phyloP scores from a whole-genome alignment of 2,113 vertebrate genomes.

The Rhinolophus sinicus region DNA sequence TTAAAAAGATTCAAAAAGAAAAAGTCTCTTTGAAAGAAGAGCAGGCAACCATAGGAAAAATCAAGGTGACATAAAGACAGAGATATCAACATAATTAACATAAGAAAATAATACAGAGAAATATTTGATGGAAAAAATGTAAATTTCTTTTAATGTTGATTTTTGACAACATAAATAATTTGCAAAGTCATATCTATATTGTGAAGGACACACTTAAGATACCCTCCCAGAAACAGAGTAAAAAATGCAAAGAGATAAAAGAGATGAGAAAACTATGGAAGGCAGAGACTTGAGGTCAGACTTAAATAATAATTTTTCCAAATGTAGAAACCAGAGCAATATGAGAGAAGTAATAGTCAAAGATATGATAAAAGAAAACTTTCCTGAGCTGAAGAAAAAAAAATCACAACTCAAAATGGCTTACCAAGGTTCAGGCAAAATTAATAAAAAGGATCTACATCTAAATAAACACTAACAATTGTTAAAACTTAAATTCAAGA shows the following conservation, averaged over 20 bases:
- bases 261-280: background rate
- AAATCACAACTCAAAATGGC: background rate
- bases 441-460: background rate
- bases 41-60: background rate
- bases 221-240: background rate
- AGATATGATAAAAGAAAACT: slow-evolving; percentile 17
- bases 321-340: background rate
- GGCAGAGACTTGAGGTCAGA: background rate
- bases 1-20: background rate
- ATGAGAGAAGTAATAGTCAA: background rate
- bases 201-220: background rate
- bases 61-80: background rate
- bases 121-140: background rate
- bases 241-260: slow-evolving; percentile 4
- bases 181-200: background rate
- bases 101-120: background rate
- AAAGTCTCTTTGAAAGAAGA: background rate
- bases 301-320: background rate
- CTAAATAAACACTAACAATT: background rate
- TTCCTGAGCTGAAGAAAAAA: background rate
- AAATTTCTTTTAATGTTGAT: background rate
- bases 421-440: background rate
- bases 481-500: background rate
- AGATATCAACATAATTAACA: background rate
- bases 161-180: background rate